These are phyloP conservation scores for Lycia hirtaria DNA, from an alignment of 2,888 invertebrate species.

Conservation along the genomic window DNA sequence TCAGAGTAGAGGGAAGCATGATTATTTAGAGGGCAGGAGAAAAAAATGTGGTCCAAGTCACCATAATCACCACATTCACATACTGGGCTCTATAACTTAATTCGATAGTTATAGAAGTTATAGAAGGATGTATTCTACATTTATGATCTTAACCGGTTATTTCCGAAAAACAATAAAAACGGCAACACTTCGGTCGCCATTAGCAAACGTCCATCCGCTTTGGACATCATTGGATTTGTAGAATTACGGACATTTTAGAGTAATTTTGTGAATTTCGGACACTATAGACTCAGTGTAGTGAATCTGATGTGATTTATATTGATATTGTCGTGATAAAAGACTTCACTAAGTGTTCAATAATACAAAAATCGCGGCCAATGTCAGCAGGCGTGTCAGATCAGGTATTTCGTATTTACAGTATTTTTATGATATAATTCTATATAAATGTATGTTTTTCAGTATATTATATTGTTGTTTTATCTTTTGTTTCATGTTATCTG, in stretches of 20 bases:
- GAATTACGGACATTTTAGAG: conserved; percentile 69
- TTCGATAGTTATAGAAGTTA: too few species aligned
- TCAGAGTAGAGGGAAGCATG: too few species aligned
- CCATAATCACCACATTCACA: too few species aligned
- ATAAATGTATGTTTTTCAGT: conserved; percentile 42
- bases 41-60: too few species aligned
- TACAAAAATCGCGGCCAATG: conserved; percentile 90
- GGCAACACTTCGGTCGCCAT: conserved; percentile 73
- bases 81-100: too few species aligned
- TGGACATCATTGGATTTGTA: conserved; percentile 68
- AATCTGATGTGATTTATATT: conserved; percentile 81
- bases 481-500: conserved; percentile 85
- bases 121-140: too few species aligned
- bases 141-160: conserved; percentile 38
- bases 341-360: conserved; percentile 81
- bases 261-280: conserved; percentile 67
- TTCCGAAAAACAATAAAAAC: conserved; percentile 35
- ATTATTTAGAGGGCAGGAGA: too few species aligned
- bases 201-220: conserved; percentile 76
- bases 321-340: conserved; percentile 75
- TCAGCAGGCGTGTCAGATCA: conserved; percentile 96
- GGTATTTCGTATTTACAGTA: conserved; percentile 85
- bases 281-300: conserved; percentile 77
- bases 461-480: conserved; percentile 60
- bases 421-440: conserved; percentile 57